Evolutionary conservation across 2,113 vertebrate species (phyloP).

Genomic region (Alouatta palliata): DNA sequence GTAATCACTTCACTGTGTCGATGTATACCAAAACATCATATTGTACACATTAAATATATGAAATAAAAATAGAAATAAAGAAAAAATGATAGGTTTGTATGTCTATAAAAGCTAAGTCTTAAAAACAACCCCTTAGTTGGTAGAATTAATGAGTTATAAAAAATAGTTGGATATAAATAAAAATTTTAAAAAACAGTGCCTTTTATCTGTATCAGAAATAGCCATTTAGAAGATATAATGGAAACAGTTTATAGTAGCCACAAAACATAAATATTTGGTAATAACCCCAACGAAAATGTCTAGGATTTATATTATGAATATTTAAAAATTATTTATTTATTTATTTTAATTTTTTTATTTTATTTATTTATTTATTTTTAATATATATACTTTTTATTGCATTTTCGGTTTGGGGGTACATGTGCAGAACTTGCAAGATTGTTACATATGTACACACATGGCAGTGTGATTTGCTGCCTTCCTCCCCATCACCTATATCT

Average conservation of each 20-base stretch:
- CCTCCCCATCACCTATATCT: too few relatives aligned
- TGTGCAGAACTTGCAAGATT: too few relatives aligned
- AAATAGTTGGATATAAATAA: neutral
- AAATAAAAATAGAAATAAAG: neutral
- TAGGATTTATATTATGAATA: neutral
- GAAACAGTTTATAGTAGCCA: neutral
- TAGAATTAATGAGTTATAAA: constrained; percentile 1
- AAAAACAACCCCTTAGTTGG: neutral
- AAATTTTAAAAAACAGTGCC: neutral
- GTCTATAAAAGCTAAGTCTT: neutral
- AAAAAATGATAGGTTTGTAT: neutral
- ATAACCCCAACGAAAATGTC: neutral
- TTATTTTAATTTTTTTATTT: too few relatives aligned
- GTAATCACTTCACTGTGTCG: neutral
- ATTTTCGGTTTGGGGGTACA: too few relatives aligned
- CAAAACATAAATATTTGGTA: constrained; percentile 3
- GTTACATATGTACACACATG: too few relatives aligned
- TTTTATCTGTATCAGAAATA: constrained; percentile 12
- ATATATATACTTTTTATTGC: too few relatives aligned
- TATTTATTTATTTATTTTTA: too few relatives aligned
- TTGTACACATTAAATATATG: neutral
- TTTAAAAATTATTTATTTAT: constrained; percentile 20
- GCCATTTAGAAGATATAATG: neutral
- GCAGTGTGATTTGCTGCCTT: too few relatives aligned
- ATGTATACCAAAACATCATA: neutral